Conservation (phyloP, 2,888 invertebrate species). For the Standfussiana lucernea region DNA sequence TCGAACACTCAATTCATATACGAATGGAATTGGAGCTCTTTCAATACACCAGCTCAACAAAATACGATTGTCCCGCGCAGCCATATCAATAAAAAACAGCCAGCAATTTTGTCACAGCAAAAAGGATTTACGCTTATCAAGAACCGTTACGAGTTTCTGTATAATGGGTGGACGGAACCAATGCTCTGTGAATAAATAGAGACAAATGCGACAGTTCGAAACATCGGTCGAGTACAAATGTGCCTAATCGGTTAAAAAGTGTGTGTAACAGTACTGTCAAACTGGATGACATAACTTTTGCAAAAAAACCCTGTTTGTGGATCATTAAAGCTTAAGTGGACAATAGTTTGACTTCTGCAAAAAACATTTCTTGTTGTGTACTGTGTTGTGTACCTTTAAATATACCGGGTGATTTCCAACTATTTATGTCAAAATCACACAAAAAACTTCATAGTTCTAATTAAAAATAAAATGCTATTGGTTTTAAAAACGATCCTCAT, state of each 20-base stretch:
- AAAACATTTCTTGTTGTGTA: background rate
- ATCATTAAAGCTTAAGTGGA: too few relatives aligned
- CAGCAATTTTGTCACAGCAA: slow-evolving; percentile 48
- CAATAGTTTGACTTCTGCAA: background rate
- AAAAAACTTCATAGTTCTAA: background rate
- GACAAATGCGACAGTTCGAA: slow-evolving; percentile 42
- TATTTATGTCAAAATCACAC: background rate
- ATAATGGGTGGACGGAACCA: slow-evolving; percentile 42
- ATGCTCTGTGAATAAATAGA: slow-evolving; percentile 52
- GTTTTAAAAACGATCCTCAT: background rate
- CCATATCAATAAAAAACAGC: slow-evolving; percentile 41
- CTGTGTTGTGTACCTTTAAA: background rate
- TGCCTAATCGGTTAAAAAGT: slow-evolving; percentile 16
- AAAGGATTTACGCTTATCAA: slow-evolving; percentile 60
- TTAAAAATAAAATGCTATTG: background rate
- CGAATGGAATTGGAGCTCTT: background rate
- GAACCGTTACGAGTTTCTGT: slow-evolving; percentile 33
- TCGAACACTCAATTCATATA: background rate
- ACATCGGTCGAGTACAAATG: slow-evolving; percentile 5
- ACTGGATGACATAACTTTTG: background rate
- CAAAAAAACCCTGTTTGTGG: background rate
- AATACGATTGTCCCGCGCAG: slow-evolving; percentile 9
- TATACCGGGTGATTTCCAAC: background rate
- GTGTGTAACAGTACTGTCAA: background rate
- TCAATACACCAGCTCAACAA: slow-evolving; percentile 12